These are phyloP conservation scores for Chaetoderma sp. DNA, from an alignment of 2,888 invertebrate species.

Conservation along the genomic window DNA sequence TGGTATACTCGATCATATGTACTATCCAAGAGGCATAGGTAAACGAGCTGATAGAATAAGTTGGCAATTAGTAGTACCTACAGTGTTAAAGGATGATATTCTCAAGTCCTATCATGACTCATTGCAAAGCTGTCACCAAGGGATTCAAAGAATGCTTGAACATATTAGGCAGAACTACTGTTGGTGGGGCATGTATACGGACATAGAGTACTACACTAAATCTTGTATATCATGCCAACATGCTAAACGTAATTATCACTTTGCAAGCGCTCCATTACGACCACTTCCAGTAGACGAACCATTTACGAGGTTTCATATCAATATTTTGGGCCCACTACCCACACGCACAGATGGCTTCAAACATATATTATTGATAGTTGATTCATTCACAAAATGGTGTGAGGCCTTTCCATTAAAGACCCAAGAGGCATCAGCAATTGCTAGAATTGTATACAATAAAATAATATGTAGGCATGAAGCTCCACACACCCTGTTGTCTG, in stretches of 20 bases:
- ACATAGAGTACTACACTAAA: slow-evolving; percentile 7
- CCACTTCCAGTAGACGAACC: not conserved
- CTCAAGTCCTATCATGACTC: slow-evolving; percentile 4
- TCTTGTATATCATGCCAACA: slow-evolving; percentile 7
- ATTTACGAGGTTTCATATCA: no score
- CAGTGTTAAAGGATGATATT: not conserved
- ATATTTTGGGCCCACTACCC: no score
- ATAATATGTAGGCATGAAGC: no score
- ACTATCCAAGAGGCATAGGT: slow-evolving; percentile 9
- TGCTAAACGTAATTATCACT: not conserved
- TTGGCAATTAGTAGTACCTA: not conserved
- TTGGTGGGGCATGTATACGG: slow-evolving; percentile 4
- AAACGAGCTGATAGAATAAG: not conserved
- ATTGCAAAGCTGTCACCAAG: not conserved
- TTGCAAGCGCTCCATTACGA: not conserved
- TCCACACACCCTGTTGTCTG: no score
- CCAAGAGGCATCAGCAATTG: no score
- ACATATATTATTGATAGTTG: no score
- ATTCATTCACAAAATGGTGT: no score
- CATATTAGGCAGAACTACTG: not conserved
- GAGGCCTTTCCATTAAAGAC: no score
- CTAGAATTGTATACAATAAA: no score
- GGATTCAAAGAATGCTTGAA: not conserved
- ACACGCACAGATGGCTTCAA: no score
- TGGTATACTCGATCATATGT: slow-evolving; percentile 4